Base-by-base conservation (phyloP, 2,113 vertebrate species). In the Tapirus terrestris region DNA sequence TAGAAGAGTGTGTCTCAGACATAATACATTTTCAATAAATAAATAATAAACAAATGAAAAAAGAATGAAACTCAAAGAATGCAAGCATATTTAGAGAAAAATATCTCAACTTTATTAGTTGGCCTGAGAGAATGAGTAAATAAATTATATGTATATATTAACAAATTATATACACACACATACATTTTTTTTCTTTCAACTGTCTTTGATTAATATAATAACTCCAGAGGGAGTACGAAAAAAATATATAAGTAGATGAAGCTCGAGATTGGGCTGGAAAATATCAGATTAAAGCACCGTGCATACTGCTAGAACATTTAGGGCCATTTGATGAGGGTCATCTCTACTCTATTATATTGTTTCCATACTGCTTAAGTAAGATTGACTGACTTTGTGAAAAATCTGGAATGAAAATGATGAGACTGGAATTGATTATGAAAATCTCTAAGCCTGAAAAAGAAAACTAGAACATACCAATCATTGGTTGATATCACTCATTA, bases 381-480 rank as follows among this genome's bases (percentile, higher is more conserved):
- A 91, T 82, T 73, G 23, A 60, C 1, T 56, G 0, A 21, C 56
- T 94, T 96, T 97, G 14, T 98, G 91, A 73, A 85, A 72, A 94
- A 91, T 97, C 85, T 96, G 39, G 72, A 93, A 96, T 63, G 81
- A 96, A 93, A 97, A 97, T 76, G 2, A 84, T 91, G 1, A 95
- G 72, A 84, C 58, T 88, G 61, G 43, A 56, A 68, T 75, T 56
- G 91, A 97, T 97, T 96, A 93, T n/a, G 14, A 91, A 97, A 81
- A 96, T 96, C 80, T 58, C 31, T 84, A 97, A 96, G 43, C 76
- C 39, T 95, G 6, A 58, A 68, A 96, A 96, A 97, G 58, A 86
- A 94, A 97, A 95, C 88, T 98, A 92, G 79, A 98, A 97, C 51
- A 68, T 82, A 94, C 8, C 25, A 96, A 65, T 94, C 83, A 80